These are phyloP conservation scores for Anarrhichthys ocellatus DNA, from an alignment of 2,113 vertebrate species.

Conservation along the genomic window DNA sequence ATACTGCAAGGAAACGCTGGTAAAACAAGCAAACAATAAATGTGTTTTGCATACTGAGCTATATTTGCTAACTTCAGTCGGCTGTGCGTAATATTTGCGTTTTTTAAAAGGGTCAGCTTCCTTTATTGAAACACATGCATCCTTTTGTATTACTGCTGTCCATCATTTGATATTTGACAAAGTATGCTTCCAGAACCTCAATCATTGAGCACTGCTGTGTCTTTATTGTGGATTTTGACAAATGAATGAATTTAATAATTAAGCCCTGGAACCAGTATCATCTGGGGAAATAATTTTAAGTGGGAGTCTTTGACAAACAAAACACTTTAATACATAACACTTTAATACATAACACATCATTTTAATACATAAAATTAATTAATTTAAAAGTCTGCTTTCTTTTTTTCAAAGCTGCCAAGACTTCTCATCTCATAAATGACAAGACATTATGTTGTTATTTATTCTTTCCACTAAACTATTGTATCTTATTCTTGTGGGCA, in stretches of 20 bases:
- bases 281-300: not conserved
- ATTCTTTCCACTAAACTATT: not conserved
- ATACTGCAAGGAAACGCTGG: slow-evolving; percentile 9
- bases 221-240: not conserved
- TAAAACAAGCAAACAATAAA: slow-evolving; percentile 15
- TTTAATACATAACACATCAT: not conserved
- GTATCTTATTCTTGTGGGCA: not conserved
- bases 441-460: not conserved
- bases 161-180: not conserved
- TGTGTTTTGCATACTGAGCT: not conserved
- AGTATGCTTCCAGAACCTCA: not conserved
- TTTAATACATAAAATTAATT: not conserved
- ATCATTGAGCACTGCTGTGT: not conserved
- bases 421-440: not conserved
- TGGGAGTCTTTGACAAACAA: not conserved
- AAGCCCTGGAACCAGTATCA: not conserved
- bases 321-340: not conserved
- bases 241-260: not conserved
- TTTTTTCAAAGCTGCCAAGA: not conserved
- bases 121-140: not conserved
- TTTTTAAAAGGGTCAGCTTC: slow-evolving; percentile 1
- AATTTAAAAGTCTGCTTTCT: not conserved
- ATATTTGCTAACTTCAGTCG: not conserved
- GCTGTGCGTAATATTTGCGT: not conserved
- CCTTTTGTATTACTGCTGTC: not conserved